Evolutionary conservation across 2,113 vertebrate species (phyloP), one percentile per base, ranked within the genome.

Genomic region (Eublepharis macularius): DNA sequence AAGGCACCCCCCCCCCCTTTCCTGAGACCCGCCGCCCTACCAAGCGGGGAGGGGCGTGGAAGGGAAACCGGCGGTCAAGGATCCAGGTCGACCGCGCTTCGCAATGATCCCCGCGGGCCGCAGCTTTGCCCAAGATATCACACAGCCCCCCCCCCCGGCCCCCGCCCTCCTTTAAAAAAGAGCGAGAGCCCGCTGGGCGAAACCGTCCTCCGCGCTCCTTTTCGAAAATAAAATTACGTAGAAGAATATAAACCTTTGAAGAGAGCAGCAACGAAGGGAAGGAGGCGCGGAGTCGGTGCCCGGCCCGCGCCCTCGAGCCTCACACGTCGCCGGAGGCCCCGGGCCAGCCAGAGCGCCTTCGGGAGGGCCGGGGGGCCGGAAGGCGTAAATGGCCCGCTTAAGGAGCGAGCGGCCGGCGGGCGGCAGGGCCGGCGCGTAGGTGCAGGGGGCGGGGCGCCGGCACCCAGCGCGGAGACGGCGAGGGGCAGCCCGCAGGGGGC

Each of bases 301-400:
- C n/a, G n/a, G n/a, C n/a, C n/a, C n/a, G n/a, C n/a, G n/a, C n/a
- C n/a, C n/a, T n/a, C n/a, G 51, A 16, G 9, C 13, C 88, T 93
- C 92, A 98, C 93, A 98, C 98, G 1, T 98, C 97, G 68, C 98
- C 98, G 94, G 98, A 98, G 90, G 98, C 97, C 95, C 97, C 96
- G 86, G 98, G 97, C 97, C 90, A 98, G 91, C 97, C 97, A 98
- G 41, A 99, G 96, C 2, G 98, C 97, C 90, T 98, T 98, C 95
- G 98, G 98, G 90, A 98, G 97, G 92, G 98, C 98, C 0, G 98
- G 98, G 94, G 98, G 98, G n/a, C 6, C 98, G 94, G 93, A 98
- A 99, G 90, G 98, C 98, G 57, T 99, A 99, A 9, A 99, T 96
- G 92, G 98, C 94, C 76, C 98, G 98, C 94, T 98, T 99, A 95